These are phyloP conservation scores for Toxotes jaculatrix DNA, from an alignment of 2,113 vertebrate species.

Conservation along the genomic window DNA sequence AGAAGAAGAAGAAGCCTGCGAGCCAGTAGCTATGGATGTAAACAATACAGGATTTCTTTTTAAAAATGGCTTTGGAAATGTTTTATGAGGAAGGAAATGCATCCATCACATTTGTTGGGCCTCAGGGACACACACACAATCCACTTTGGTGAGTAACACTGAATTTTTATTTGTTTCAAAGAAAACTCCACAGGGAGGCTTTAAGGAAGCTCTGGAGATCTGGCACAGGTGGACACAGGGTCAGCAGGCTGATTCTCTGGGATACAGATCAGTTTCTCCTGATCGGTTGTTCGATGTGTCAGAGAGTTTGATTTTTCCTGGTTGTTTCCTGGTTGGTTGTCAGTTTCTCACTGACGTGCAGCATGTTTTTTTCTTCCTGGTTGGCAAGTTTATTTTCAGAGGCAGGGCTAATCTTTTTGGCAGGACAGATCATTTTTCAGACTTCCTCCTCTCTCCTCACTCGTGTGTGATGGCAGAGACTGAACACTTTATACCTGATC, in stretches of 20 bases:
- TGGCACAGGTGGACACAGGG: neutral
- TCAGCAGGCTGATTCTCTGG: neutral
- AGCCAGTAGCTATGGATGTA: too few relatives aligned
- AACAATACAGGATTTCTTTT: neutral
- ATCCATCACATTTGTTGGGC: too few relatives aligned
- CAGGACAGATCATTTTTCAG: neutral
- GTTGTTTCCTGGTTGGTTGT: neutral
- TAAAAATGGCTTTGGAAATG: neutral
- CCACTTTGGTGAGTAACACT: too few relatives aligned
- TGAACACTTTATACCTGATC: too few relatives aligned
- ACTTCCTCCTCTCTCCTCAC: too few relatives aligned
- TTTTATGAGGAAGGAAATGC: neutral
- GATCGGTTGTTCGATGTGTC: neutral
- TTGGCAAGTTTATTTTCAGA: neutral
- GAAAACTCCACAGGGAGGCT: neutral
- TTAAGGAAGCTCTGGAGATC: neutral
- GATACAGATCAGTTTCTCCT: too few relatives aligned
- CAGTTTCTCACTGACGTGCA: neutral
- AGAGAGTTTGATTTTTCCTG: neutral
- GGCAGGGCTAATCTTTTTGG: too few relatives aligned
- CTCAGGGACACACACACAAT: too few relatives aligned
- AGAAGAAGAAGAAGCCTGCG: neutral
- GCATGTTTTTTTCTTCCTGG: neutral
- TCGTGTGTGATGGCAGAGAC: too few relatives aligned
- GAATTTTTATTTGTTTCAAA: too few relatives aligned